Evolutionary conservation across 2,797 vertebrate species (phyloP), one percentile per base, ranked within the genome.

Genomic region (Galagoides demidoff): DNA sequence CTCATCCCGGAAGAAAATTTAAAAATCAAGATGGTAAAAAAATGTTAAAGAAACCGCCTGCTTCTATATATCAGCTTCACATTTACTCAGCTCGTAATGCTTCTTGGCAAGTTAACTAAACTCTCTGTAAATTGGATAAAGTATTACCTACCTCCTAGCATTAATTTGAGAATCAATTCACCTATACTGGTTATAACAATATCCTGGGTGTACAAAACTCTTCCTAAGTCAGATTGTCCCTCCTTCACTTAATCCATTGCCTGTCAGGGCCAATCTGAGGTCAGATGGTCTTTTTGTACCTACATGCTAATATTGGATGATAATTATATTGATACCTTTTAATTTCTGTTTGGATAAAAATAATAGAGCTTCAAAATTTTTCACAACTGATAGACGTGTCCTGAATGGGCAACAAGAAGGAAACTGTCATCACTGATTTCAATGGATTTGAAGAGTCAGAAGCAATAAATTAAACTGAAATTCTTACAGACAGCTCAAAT

Each of bases 51-150:
- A 74, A 14, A 86, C 9, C 57, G 12, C 31, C 14, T 89, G 16
- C 3, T 55, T 81, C 34, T 70, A 10, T 52, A 29, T 57, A 7
- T 64, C 45, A 16, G 52, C 9, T 77, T 88, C 49, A 66, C 7
- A 71, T 81, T 83, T 73, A 84, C 27, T 83, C 20, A 31, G 91
- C 76, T 81, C 76, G 34, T 88, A n/a, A 52, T 66, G 64, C 12
- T 76, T n/a, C 89, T 95, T 84, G 31, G 27, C 45, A 94, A 90
- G 13, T 77, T 64, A 64, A 13, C 82, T 92, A 78, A 89, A 16
- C 14, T 82, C 25, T 93, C 10, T 88, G 37, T 59, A 61, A 76
- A 83, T 4, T 34, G 19, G 4, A 61, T 23, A 86, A 92, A 85
- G 88, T 86, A 82, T 59, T 90, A 74, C 3, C 43, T 82, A 76